phyloP scores from a whole-genome alignment of 2,888 invertebrate species.

The Hymenopus coronatus region DNA sequence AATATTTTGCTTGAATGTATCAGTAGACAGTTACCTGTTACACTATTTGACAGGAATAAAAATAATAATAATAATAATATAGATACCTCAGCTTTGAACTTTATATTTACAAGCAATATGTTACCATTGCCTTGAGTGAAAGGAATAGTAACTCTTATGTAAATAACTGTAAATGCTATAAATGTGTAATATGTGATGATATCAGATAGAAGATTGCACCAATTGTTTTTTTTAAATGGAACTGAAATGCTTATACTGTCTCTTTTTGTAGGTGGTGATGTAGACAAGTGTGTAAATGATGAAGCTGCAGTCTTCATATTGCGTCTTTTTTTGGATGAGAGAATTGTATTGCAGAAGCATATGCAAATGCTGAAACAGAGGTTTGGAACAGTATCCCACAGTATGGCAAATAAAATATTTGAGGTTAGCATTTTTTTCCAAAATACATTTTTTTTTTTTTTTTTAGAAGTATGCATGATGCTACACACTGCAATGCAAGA shows the following conservation, averaged over 20 bases:
- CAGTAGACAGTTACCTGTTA: too few relatives aligned
- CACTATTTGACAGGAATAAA: too few relatives aligned
- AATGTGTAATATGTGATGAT: slow-evolving; percentile 10
- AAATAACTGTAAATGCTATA: slow-evolving; percentile 13
- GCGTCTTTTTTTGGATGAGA: slow-evolving; percentile 59
- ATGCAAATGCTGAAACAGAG: slow-evolving; percentile 55
- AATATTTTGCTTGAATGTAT: too few relatives aligned
- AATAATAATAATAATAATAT: too few relatives aligned
- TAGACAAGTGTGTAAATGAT: slow-evolving; percentile 57
- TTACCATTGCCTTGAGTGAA: too few relatives aligned
- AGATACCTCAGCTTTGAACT: too few relatives aligned
- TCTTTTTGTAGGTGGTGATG: slow-evolving; percentile 47
- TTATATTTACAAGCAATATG: too few relatives aligned
- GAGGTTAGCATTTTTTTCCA: not conserved
- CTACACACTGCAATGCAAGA: too few relatives aligned
- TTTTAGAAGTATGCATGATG: too few relatives aligned
- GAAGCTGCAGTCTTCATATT: slow-evolving; percentile 62
- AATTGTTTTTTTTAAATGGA: slow-evolving; percentile 15
- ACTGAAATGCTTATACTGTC: slow-evolving; percentile 8
- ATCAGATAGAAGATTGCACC: not conserved
- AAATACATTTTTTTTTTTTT: too few relatives aligned
- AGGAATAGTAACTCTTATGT: too few relatives aligned
- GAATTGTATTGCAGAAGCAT: slow-evolving; percentile 58
- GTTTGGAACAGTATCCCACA: slow-evolving; percentile 56
- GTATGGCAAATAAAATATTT: slow-evolving; percentile 54